Percentiles rank a stretch among this genome's conserved stretches.
Evolutionary conservation across 2,888 invertebrate genomes (phyloP).

Genomic region (Drosophila pseudotalamancana): DNA sequence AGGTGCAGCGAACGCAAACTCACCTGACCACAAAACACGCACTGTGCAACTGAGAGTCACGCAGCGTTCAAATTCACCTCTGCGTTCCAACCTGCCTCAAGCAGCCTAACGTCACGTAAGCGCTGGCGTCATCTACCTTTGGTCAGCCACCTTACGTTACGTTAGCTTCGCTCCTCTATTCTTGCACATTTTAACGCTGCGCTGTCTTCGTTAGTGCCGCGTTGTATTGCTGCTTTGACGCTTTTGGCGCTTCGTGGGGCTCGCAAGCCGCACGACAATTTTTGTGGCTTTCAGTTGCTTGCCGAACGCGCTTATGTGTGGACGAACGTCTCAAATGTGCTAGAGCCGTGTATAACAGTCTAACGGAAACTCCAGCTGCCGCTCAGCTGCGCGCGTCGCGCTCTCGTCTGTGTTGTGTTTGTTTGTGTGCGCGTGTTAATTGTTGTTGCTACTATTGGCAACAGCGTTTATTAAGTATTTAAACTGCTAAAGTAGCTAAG

Average conservation of each 20-base stretch:
- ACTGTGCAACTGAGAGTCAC: constrained; percentile 21
- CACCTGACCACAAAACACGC: constrained; percentile 53
- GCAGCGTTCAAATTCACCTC: constrained; percentile 40
- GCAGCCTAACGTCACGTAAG: constrained; percentile 53
- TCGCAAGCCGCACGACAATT: constrained; percentile 55
- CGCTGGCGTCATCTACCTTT: constrained; percentile 21
- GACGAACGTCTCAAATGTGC: constrained; percentile 41
- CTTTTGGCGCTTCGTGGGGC: constrained; percentile 28
- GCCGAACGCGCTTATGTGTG: constrained; percentile 62
- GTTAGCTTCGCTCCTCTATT: constrained; percentile 21
- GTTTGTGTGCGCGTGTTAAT: constrained; percentile 24
- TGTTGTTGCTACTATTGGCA: constrained; percentile 64
- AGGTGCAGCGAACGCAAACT: constrained; percentile 63
- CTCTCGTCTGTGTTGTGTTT: constrained; percentile 30
- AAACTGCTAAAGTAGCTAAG: constrained; percentile 54
- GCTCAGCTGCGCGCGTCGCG: constrained; percentile 75
- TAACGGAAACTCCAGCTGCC: constrained; percentile 46
- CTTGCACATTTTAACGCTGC: constrained; percentile 32
- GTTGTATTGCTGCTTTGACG: constrained; percentile 19
- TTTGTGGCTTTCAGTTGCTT: constrained; percentile 63
- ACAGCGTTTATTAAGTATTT: constrained; percentile 48
- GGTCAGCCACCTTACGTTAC: constrained; percentile 40
- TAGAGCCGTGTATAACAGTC: constrained; percentile 15
- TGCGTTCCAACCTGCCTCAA: constrained; percentile 66
- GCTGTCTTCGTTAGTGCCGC: constrained; percentile 11